phyloP scores from a whole-genome alignment of 2,797 vertebrate genomes.

The Ptychadena robeensis region DNA sequence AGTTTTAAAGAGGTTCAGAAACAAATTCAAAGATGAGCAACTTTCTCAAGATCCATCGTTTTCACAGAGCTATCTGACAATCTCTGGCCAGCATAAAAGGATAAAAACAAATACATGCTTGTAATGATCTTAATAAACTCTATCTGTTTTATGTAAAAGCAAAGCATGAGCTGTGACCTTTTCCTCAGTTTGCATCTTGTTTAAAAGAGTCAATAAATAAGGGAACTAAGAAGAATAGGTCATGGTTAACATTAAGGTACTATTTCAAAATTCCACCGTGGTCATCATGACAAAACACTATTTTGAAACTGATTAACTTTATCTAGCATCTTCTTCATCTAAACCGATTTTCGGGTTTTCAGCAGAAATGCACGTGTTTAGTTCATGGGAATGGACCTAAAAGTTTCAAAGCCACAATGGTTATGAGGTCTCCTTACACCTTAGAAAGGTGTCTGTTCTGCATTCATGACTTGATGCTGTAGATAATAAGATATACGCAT shows the following conservation, averaged over 20 bases:
- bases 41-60: too few relatives aligned
- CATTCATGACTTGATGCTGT: too few relatives aligned
- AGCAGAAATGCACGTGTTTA: constrained; percentile 8
- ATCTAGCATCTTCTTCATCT: constrained; percentile 32
- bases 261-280: constrained; percentile 48
- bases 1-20: too few relatives aligned
- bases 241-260: constrained; percentile 34
- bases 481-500: too few relatives aligned
- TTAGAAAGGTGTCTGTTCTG: too few relatives aligned
- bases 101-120: neutral
- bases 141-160: constrained; percentile 46
- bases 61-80: too few relatives aligned
- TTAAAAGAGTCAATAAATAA: constrained; percentile 52
- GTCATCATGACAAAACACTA: constrained; percentile 56
- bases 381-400: neutral
- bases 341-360: constrained; percentile 24
- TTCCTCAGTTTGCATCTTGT: constrained; percentile 5
- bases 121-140: constrained; percentile 10
- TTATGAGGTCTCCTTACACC: too few relatives aligned
- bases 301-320: constrained; percentile 37
- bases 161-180: constrained; percentile 25
- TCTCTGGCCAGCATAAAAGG: too few relatives aligned
- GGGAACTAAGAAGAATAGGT: constrained; percentile 19
- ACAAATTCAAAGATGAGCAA: too few relatives aligned
- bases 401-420: neutral